These are phyloP conservation scores for Macrobrachium nipponense DNA, from an alignment of 1,140 invertebrate species.

Conservation along the genomic window DNA sequence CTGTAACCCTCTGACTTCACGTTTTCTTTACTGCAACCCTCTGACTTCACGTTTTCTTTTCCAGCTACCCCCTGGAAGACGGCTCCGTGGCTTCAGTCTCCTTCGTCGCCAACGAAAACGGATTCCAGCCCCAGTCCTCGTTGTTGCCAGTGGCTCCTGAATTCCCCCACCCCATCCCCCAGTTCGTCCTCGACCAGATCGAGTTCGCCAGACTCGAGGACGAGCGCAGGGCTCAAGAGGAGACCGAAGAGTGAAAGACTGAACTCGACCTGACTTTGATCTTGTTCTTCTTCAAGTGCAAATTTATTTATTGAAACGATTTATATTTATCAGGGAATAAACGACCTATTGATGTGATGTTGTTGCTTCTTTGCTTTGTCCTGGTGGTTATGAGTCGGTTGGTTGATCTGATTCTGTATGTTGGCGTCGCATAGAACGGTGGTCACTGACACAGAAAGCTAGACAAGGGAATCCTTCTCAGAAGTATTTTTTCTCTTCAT, in stretches of 20 bases:
- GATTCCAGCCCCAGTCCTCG: neutral
- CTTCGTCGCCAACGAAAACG: slow-evolving; percentile 12
- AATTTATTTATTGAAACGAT: too few relatives aligned
- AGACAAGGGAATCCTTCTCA: too few relatives aligned
- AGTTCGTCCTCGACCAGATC: slow-evolving; percentile 11
- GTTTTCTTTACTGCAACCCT: neutral
- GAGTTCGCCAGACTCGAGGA: neutral
- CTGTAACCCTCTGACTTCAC: too few relatives aligned
- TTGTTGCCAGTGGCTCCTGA: neutral
- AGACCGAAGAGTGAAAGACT: neutral
- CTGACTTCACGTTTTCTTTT: neutral
- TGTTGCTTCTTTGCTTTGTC: too few relatives aligned
- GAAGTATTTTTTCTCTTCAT: too few relatives aligned
- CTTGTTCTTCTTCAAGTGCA: neutral
- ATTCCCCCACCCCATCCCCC: neutral
- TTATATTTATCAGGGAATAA: too few relatives aligned
- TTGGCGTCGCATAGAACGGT: too few relatives aligned
- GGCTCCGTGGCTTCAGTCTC: neutral
- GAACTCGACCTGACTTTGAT: too few relatives aligned
- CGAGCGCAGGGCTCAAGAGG: neutral
- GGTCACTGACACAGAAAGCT: too few relatives aligned
- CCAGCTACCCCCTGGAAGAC: slow-evolving; percentile 7
- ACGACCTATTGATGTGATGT: too few relatives aligned
- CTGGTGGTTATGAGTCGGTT: too few relatives aligned
- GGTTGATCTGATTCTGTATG: too few relatives aligned